Evolutionary conservation across 2,888 invertebrate genomes (phyloP).

Genomic region (Maniola hyperantus): DNA sequence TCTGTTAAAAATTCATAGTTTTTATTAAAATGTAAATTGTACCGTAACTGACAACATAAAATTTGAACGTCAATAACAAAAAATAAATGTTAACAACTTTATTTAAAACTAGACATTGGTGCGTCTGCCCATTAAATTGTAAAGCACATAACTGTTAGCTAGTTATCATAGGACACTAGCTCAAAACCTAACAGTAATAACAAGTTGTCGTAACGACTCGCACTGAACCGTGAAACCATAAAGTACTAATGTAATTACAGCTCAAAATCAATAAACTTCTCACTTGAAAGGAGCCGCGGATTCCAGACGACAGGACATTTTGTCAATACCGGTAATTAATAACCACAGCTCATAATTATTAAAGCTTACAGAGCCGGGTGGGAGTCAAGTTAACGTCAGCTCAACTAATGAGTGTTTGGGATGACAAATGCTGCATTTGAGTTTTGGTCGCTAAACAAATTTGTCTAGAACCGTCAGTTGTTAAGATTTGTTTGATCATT

Average conservation of each 20-base stretch:
- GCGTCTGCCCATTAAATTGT: no score
- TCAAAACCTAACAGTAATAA: slow-evolving; percentile 13
- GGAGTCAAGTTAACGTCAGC: slow-evolving; percentile 78
- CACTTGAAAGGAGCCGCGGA: slow-evolving; percentile 52
- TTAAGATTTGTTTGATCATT: slow-evolving; percentile 26
- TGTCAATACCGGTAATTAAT: slow-evolving; percentile 78
- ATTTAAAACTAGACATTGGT: no score
- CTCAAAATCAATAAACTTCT: slow-evolving; percentile 55
- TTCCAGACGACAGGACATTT: slow-evolving; percentile 59
- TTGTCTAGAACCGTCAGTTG: slow-evolving; percentile 53
- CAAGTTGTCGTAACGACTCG: slow-evolving; percentile 18
- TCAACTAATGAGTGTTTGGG: slow-evolving; percentile 74
- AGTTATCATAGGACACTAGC: not conserved
- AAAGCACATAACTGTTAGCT: not conserved
- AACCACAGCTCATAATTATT: slow-evolving; percentile 72
- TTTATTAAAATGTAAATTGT: not conserved
- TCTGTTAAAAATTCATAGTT: not conserved
- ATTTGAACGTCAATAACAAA: no score
- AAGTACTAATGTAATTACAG: slow-evolving; percentile 43
- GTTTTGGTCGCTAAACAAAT: slow-evolving; percentile 53
- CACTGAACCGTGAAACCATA: slow-evolving; percentile 40
- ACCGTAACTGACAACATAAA: no score
- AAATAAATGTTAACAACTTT: not conserved
- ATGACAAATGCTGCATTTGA: slow-evolving; percentile 76
- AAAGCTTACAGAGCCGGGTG: slow-evolving; percentile 69